Conservation (phyloP, 2,113 vertebrate genomes). For the Ceyx melanurus region DNA sequence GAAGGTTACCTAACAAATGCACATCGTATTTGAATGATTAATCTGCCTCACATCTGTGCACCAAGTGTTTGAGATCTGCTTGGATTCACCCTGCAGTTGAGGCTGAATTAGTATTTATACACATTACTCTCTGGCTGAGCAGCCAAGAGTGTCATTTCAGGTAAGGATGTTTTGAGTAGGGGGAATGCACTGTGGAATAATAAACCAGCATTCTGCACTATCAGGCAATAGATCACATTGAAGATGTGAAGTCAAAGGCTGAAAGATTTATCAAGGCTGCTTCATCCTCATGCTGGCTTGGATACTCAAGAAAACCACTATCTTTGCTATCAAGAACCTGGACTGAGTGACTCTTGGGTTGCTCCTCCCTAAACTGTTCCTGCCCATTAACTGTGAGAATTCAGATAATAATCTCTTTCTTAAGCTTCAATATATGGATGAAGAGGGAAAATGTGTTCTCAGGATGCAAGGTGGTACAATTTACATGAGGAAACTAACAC, state of each 20-base stretch:
- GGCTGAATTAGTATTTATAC: neutral
- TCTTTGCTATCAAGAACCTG: neutral
- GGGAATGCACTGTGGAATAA: neutral
- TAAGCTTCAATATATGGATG: accelerated
- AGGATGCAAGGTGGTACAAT: neutral
- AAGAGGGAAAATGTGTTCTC: neutral
- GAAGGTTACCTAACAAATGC: neutral
- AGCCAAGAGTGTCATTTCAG: slow-evolving; percentile 5
- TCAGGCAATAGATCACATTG: neutral
- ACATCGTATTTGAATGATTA: neutral
- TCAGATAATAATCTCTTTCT: neutral
- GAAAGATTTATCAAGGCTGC: neutral
- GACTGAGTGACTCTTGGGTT: neutral
- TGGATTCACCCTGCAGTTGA: neutral
- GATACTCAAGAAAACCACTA: neutral
- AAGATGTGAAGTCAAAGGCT: neutral
- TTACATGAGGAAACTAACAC: neutral
- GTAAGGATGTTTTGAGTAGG: neutral
- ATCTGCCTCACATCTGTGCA: neutral
- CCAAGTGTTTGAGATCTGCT: neutral
- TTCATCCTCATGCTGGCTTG: neutral
- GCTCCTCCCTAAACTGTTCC: neutral
- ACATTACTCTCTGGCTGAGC: neutral
- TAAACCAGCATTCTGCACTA: neutral
- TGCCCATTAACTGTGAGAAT: neutral